Conservation (phyloP, 2,797 vertebrate species). For the Cynodonichthys magdalenae region DNA sequence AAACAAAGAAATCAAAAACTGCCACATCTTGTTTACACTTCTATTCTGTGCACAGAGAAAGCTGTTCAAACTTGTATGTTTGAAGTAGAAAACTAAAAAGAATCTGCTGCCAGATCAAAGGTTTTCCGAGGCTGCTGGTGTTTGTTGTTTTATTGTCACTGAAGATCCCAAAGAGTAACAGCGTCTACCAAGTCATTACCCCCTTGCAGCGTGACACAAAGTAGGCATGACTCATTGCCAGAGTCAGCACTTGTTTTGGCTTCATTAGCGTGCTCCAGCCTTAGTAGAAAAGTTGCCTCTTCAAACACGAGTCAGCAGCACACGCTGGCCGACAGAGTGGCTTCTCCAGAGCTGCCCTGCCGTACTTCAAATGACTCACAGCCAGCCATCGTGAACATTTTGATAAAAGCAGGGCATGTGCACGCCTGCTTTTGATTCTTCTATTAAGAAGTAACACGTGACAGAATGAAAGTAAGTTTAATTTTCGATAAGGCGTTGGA, state of each 20-base stretch:
- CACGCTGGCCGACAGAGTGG: slow-evolving; percentile 48
- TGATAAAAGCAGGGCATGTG: slow-evolving; percentile 70
- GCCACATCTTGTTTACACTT: slow-evolving; percentile 20
- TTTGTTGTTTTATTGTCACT: slow-evolving; percentile 32
- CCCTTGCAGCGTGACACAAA: slow-evolving; percentile 40
- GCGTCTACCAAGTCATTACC: slow-evolving; percentile 55
- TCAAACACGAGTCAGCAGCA: slow-evolving; percentile 69
- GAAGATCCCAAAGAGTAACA: slow-evolving; percentile 43
- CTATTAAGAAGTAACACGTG: slow-evolving; percentile 67
- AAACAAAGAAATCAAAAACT: background rate
- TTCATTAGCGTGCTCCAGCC: slow-evolving; percentile 67
- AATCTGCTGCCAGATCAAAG: slow-evolving; percentile 15
- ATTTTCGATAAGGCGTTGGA: slow-evolving; percentile 51
- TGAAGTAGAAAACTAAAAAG: slow-evolving; percentile 17
- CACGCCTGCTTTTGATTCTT: slow-evolving; percentile 62
- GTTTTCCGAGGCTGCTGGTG: slow-evolving; percentile 23
- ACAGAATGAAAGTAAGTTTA: slow-evolving; percentile 66
- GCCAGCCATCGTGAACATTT: slow-evolving; percentile 54
- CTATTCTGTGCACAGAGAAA: slow-evolving; percentile 22
- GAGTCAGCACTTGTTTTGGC: slow-evolving; percentile 55
- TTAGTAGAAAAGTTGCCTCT: slow-evolving; percentile 63
- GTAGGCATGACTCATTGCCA: slow-evolving; percentile 45
- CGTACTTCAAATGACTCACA: slow-evolving; percentile 70
- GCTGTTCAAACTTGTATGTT: slow-evolving; percentile 27
- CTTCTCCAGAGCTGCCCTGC: slow-evolving; percentile 59